These are phyloP conservation scores for Dromas ardeola DNA, from an alignment of 2,113 vertebrate species.

Conservation along the genomic window DNA sequence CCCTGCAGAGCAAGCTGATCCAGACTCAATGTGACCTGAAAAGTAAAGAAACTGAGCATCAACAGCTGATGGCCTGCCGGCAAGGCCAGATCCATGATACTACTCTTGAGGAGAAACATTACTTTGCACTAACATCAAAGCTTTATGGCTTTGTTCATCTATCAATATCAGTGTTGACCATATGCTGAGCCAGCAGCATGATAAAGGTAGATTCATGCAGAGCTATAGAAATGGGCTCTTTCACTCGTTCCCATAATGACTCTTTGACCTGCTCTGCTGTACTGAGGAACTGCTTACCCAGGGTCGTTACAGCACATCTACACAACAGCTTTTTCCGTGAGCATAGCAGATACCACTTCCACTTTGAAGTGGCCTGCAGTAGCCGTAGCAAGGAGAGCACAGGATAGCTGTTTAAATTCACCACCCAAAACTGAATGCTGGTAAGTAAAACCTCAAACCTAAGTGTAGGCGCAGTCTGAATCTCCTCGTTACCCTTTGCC, in stretches of 20 bases:
- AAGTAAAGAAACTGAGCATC: constrained; percentile 59
- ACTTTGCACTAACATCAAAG: neutral
- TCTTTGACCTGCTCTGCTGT: neutral
- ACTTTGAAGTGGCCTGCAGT: neutral
- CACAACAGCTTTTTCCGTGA: neutral
- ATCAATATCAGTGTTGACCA: neutral
- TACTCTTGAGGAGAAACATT: neutral
- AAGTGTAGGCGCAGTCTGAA: neutral
- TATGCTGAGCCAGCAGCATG: neutral
- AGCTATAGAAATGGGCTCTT: neutral
- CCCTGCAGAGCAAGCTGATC: constrained; percentile 61
- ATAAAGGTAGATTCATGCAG: neutral
- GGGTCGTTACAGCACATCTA: neutral
- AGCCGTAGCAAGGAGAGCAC: neutral
- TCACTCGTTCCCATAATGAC: neutral
- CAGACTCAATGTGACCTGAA: constrained; percentile 49
- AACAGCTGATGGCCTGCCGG: constrained; percentile 59
- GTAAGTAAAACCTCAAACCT: neutral
- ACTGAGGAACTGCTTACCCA: neutral
- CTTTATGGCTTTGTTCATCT: neutral
- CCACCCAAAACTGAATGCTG: neutral
- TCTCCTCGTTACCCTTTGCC: neutral
- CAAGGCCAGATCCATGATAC: neutral
- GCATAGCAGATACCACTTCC: neutral
- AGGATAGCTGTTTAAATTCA: neutral